Conservation (phyloP, 1,140 invertebrate genomes). For the Brachionus asplanchnoidis region DNA sequence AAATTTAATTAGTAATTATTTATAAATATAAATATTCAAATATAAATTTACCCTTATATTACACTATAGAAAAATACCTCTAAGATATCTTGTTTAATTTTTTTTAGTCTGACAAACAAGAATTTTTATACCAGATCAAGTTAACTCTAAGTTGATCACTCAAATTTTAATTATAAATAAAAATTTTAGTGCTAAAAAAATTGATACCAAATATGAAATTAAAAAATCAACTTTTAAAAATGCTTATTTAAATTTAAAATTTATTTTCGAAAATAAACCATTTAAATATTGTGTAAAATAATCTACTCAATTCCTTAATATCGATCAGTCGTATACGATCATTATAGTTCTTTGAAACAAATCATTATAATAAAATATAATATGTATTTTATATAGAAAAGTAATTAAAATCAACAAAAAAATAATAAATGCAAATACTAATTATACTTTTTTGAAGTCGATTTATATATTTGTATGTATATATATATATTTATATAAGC, state of each 20-base stretch:
- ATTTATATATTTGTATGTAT: not conserved
- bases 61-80: no score
- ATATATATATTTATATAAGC: not conserved
- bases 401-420: constrained; percentile 1
- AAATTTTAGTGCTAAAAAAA: no score
- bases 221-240: no score
- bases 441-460: not conserved
- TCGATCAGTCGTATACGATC: not conserved
- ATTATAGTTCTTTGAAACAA: not conserved
- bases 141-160: no score
- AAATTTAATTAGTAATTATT: no score
- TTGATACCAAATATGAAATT: no score
- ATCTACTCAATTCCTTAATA: not conserved
- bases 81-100: no score
- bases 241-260: not conserved
- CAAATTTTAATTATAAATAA: no score
- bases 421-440: constrained; percentile 17
- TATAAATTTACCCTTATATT: no score
- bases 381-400: not conserved
- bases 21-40: no score
- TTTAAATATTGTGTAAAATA: not conserved
- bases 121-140: no score
- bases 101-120: no score
- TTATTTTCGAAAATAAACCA: not conserved
- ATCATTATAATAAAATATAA: constrained; percentile 25